Conservation (phyloP, 2,888 invertebrate species). For the Buathra laborator region DNA sequence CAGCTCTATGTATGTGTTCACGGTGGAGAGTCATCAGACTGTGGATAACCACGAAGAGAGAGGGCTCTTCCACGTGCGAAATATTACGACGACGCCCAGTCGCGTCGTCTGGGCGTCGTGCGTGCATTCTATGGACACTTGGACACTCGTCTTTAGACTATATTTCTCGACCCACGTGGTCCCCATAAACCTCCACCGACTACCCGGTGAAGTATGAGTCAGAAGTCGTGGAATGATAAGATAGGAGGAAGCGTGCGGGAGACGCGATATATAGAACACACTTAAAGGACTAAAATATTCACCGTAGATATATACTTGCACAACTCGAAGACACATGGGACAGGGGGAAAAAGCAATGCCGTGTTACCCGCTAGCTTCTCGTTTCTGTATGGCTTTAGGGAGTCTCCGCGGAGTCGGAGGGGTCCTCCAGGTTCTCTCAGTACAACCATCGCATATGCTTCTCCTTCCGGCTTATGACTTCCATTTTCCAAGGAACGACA, state of each 20-base stretch:
- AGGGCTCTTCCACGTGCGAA: conserved; percentile 44
- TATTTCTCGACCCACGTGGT: conserved; percentile 23
- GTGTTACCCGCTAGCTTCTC: conserved; percentile 10
- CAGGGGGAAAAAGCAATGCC: conserved; percentile 44
- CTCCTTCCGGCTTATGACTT: conserved; percentile 65
- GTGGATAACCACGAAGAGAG: conserved; percentile 13
- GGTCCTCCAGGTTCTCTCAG: conserved; percentile 12
- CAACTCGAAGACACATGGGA: conserved; percentile 20
- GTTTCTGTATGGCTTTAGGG: conserved; percentile 37
- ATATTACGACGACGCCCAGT: conserved; percentile 45
- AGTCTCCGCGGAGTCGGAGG: conserved; percentile 12
- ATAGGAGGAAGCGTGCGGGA: conserved; percentile 24
- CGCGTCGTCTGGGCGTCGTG: conserved; percentile 30
- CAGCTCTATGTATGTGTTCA: background rate
- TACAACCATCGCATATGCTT: conserved; percentile 49
- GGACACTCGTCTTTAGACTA: conserved; percentile 6
- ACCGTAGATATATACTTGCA: background rate
- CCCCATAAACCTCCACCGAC: conserved; percentile 1
- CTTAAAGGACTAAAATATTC: conserved; percentile 45
- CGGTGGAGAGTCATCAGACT: conserved; percentile 34
- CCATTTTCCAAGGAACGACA: conserved; percentile 20
- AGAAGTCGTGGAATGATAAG: conserved; percentile 28
- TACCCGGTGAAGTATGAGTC: conserved; percentile 5
- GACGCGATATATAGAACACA: conserved; percentile 19
- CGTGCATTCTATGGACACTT: conserved; percentile 35